Evolutionary conservation across 2,113 vertebrate species (phyloP).

Genomic region (Apteryx mantelli): DNA sequence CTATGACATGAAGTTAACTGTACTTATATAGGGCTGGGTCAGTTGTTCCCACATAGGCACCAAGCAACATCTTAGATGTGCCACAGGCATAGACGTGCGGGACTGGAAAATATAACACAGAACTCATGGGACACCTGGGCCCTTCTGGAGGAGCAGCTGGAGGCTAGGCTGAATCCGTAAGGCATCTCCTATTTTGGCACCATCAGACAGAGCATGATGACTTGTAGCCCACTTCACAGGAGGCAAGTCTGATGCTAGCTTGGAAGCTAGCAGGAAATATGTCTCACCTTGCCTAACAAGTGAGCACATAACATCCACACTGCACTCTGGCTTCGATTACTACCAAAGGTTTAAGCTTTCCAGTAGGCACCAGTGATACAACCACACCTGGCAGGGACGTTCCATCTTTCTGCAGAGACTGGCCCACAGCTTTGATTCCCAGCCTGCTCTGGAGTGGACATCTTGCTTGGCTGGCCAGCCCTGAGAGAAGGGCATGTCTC

Average conservation of each 20-base stretch:
- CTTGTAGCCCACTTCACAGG: background rate
- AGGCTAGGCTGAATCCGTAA: background rate
- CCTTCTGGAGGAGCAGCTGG: background rate
- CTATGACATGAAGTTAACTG: background rate
- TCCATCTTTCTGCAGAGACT: background rate
- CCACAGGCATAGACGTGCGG: background rate
- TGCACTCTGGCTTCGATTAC: background rate
- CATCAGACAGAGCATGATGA: fast-evolving
- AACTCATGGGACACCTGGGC: background rate
- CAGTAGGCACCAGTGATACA: background rate
- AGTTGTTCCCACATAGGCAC: background rate
- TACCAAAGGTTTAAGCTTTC: background rate
- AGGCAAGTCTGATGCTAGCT: background rate
- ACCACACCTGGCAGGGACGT: background rate
- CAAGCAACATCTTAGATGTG: no score
- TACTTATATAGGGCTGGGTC: background rate
- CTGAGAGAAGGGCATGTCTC: background rate
- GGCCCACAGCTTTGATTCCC: background rate
- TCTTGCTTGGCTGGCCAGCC: background rate
- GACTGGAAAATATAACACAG: background rate
- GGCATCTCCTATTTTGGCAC: background rate
- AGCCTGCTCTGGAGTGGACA: background rate
- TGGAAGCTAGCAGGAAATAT: background rate
- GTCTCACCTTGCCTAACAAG: background rate
- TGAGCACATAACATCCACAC: fast-evolving